Conservation (phyloP, 2,113 vertebrate species). For the Semicossyphus pulcher region DNA sequence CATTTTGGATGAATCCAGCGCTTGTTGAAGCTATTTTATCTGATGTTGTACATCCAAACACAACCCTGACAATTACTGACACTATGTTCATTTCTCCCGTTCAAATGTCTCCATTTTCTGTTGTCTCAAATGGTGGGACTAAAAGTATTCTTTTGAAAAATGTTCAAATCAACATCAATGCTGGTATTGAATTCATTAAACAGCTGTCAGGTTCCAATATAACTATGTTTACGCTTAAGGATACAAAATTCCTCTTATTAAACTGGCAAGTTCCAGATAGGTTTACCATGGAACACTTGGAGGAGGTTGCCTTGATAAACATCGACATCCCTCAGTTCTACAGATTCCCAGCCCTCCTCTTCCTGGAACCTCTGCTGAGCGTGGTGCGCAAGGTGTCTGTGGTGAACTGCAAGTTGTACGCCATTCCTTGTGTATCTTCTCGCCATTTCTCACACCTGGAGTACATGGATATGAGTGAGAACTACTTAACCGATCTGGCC, state of each 20-base stretch:
- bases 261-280: too few relatives aligned
- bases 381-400: conserved; percentile 74
- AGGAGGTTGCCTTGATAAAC: conserved; percentile 59
- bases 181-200: neutral
- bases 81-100: accelerated
- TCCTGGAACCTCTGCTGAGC: neutral
- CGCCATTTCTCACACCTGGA: conserved; percentile 64
- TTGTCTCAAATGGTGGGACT: neutral
- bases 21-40: conserved; percentile 63
- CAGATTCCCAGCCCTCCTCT: conserved; percentile 57
- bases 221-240: conserved; percentile 63
- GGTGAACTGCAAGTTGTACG: conserved; percentile 78
- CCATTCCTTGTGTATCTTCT: conserved; percentile 76
- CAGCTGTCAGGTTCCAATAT: conserved; percentile 23
- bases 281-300: conserved; percentile 1
- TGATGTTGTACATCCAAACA: conserved; percentile 75
- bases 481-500: conserved; percentile 81
- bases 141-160: conserved; percentile 73
- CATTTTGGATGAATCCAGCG: neutral
- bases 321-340: conserved; percentile 48
- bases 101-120: conserved; percentile 28
- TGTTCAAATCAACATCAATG: conserved; percentile 38
- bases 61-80: conserved; percentile 78
- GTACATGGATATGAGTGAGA: conserved; percentile 86
- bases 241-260: conserved; percentile 72